Evolutionary conservation across 2,797 vertebrate genomes (phyloP).

Genomic region (Coranthus polyacanthus): DNA sequence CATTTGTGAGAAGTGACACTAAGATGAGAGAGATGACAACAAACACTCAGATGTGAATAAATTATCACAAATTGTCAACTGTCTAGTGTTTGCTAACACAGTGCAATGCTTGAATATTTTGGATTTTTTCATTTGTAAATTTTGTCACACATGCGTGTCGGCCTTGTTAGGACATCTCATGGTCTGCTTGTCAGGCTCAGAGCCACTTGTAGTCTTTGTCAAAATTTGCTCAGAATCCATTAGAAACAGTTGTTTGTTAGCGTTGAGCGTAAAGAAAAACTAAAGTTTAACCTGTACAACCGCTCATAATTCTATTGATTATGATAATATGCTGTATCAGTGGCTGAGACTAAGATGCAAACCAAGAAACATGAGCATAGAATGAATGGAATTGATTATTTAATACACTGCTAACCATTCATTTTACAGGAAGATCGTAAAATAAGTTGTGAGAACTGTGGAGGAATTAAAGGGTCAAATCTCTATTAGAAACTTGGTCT

Average conservation of each 20-base stretch:
- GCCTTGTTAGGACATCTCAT: constrained; percentile 15
- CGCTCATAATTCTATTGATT: too few species aligned
- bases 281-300: too few species aligned
- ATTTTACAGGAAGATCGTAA: too few species aligned
- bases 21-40: constrained; percentile 41
- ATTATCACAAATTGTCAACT: constrained; percentile 12
- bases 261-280: too few species aligned
- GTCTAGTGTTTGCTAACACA: constrained; percentile 15
- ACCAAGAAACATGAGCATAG: too few species aligned
- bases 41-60: constrained; percentile 13
- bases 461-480: too few species aligned
- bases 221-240: constrained; percentile 4
- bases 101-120: not conserved
- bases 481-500: too few species aligned
- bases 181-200: constrained; percentile 15
- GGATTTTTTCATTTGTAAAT: constrained; percentile 10
- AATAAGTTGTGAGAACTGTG: too few species aligned
- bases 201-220: not conserved
- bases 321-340: too few species aligned
- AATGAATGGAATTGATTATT: too few species aligned
- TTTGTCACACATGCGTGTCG: not conserved
- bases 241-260: not conserved
- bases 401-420: too few species aligned
- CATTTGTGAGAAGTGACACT: constrained; percentile 29
- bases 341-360: too few species aligned